Evolutionary conservation across 2,113 vertebrate genomes (phyloP).

Genomic region (Prunella himalayana): DNA sequence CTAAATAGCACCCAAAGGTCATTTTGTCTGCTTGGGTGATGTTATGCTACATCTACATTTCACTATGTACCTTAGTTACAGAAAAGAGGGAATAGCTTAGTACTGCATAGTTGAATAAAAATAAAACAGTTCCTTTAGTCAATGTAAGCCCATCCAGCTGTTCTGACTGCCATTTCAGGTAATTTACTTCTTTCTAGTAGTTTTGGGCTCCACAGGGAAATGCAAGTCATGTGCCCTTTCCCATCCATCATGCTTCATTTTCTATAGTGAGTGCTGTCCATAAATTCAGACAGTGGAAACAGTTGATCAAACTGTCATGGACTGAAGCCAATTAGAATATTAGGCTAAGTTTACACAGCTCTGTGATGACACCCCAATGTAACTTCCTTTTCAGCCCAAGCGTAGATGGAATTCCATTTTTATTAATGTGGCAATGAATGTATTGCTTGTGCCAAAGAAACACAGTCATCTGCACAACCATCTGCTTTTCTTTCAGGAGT

Average conservation of each 20-base stretch:
- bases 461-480: background rate
- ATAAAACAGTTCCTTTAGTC: background rate
- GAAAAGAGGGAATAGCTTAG: background rate
- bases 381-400: slow-evolving; percentile 23
- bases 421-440: background rate
- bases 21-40: background rate
- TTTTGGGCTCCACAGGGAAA: background rate
- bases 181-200: background rate
- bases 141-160: background rate
- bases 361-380: background rate
- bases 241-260: background rate
- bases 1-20: slow-evolving; percentile 33
- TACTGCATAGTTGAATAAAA: background rate
- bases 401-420: background rate
- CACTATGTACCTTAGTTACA: background rate
- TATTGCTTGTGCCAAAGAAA: background rate
- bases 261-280: background rate
- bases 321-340: background rate
- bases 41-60: slow-evolving; percentile 41
- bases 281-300: background rate
- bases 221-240: background rate
- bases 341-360: background rate
- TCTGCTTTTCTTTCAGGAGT: slow-evolving; percentile 10
- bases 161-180: background rate
- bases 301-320: slow-evolving; percentile 8